These are phyloP conservation scores for Drosophila malerkotliana DNA, from an alignment of 1,140 invertebrate species.

Conservation along the genomic window DNA sequence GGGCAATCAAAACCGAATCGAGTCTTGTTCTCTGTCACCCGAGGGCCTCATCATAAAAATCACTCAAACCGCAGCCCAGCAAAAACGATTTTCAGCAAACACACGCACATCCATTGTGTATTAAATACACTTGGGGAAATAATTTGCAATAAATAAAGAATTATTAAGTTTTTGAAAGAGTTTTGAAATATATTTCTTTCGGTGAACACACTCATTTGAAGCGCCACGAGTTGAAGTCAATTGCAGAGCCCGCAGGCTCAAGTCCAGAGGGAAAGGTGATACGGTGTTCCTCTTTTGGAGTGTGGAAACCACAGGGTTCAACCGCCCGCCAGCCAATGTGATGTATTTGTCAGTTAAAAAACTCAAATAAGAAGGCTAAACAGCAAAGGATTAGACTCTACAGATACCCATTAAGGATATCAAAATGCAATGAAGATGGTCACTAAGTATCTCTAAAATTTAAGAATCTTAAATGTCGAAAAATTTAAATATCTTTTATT, in stretches of 20 bases:
- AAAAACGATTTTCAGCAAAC: constrained; percentile 29
- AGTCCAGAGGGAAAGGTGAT: constrained; percentile 20
- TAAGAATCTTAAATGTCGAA: not conserved
- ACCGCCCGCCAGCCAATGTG: constrained; percentile 38
- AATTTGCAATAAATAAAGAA: too few relatives aligned
- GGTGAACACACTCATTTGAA: constrained; percentile 51
- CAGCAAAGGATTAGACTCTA: not conserved
- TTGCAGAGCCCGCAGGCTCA: constrained; percentile 63
- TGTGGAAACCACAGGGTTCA: constrained; percentile 55
- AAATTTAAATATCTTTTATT: not conserved
- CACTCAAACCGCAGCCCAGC: constrained; percentile 66
- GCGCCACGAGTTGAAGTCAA: constrained; percentile 77
- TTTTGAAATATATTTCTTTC: not conserved
- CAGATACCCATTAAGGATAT: constrained; percentile 12
- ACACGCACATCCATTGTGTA: constrained; percentile 2
- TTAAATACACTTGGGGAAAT: not conserved
- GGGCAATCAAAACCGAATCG: constrained; percentile 66
- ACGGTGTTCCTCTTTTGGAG: constrained; percentile 20
- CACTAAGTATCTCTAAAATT: too few relatives aligned
- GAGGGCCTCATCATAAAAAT: constrained; percentile 76
- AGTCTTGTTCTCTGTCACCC: constrained; percentile 42
- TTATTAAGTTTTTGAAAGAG: not conserved
- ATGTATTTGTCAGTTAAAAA: constrained; percentile 68
- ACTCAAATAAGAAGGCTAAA: constrained; percentile 18
- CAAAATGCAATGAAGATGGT: not conserved